Evolutionary conservation across 2,113 vertebrate genomes (phyloP).

Genomic region (Rhinoderma darwinii): DNA sequence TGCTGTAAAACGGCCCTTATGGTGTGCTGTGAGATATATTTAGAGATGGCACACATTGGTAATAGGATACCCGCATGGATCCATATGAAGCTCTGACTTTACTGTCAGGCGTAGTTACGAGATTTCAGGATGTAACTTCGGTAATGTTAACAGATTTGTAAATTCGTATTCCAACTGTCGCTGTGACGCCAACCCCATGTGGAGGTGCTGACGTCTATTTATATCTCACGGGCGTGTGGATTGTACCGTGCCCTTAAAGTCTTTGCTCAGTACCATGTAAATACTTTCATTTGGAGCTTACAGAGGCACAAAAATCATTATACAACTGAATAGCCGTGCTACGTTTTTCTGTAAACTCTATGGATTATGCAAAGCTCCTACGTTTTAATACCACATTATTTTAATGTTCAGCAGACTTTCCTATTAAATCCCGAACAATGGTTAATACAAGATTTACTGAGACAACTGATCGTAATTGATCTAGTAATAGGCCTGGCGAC

Average conservation of each 20-base stretch:
- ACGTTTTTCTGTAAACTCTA: not conserved
- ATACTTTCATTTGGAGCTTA: not conserved
- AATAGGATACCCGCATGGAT: not conserved
- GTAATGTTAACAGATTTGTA: not conserved
- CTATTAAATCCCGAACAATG: conserved; percentile 29
- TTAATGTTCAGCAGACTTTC: not conserved
- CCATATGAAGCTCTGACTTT: not conserved
- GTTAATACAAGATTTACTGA: conserved; percentile 37
- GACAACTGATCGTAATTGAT: conserved; percentile 47
- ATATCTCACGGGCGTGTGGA: not conserved
- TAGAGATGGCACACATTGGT: not conserved
- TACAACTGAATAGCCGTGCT: not conserved
- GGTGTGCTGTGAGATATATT: too few species aligned
- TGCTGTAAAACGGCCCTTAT: too few species aligned
- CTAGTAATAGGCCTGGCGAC: conserved; percentile 50
- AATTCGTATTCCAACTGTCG: not conserved
- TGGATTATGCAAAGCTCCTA: conserved; percentile 30
- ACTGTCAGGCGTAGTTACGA: too few species aligned
- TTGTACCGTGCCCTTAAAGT: too few species aligned
- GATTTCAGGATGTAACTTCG: not conserved
- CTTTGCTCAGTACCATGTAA: not conserved
- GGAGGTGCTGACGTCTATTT: not conserved
- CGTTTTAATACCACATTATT: conserved; percentile 23
- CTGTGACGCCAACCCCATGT: not conserved
- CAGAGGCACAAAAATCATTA: not conserved